phyloP scores from a whole-genome alignment of 2,113 vertebrate genomes.

The Microcebus tavaratra region DNA sequence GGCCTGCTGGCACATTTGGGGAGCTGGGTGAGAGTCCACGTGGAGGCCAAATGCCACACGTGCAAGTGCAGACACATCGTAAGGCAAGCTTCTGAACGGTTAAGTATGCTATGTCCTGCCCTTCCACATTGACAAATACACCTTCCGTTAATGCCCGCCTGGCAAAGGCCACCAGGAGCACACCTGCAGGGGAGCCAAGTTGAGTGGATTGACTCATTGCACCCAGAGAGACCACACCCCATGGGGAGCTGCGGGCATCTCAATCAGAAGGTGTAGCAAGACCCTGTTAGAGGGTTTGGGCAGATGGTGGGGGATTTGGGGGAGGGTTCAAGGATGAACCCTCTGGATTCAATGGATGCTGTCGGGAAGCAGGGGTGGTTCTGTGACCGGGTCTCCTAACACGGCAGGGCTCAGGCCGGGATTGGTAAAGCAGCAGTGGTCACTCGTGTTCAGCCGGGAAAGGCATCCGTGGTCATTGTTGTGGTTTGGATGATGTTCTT shows the following conservation, averaged over 20 bases:
- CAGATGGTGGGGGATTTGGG: neutral
- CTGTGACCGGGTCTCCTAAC: neutral
- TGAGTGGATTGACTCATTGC: neutral
- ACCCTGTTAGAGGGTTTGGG: neutral
- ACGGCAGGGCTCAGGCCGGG: neutral
- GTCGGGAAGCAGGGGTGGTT: neutral
- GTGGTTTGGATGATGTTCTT: neutral
- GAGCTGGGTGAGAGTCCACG: neutral
- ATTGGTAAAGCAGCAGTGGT: neutral
- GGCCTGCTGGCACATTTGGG: neutral
- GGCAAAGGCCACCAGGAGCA: neutral
- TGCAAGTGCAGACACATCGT: neutral
- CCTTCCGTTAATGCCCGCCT: neutral
- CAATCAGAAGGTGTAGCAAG: neutral
- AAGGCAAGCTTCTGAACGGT: neutral
- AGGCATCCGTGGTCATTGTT: neutral
- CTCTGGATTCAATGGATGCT: neutral
- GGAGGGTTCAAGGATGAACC: neutral
- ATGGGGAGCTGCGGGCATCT: neutral
- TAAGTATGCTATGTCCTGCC: neutral
- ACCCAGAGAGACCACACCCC: neutral
- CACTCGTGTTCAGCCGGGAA: neutral
- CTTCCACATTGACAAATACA: neutral
- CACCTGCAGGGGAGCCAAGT: neutral
- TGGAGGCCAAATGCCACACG: neutral